Evolutionary conservation across 30 jellyfish, hydroid and myxozoan species (phyloP).

Genomic region (Aurelia coerulea): DNA sequence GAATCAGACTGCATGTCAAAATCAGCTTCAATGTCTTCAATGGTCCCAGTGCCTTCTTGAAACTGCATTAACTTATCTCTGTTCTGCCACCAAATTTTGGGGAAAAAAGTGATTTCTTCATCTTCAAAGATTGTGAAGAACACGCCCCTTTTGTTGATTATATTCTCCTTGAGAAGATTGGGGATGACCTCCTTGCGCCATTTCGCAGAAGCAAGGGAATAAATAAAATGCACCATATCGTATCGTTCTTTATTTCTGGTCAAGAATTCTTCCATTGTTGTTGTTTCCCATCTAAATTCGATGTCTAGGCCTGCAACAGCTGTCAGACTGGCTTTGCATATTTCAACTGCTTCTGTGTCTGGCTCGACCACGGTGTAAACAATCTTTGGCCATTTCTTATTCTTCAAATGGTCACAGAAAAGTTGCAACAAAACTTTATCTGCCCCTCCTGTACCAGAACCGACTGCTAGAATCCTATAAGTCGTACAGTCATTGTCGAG

Average conservation of each 20-base stretch:
- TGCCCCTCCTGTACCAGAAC: conserved; percentile 50
- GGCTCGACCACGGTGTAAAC: conserved; percentile 39
- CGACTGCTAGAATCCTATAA: conserved; percentile 40
- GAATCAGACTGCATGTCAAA: background rate
- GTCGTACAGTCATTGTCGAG: background rate
- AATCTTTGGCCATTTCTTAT: conserved; percentile 4
- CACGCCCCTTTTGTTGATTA: conserved; percentile 24
- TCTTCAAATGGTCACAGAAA: background rate
- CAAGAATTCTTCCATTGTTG: conserved; percentile 7
- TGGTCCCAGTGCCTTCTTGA: conserved; percentile 33
- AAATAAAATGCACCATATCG: conserved; percentile 45
- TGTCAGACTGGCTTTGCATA: conserved; percentile 23
- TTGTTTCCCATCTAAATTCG: conserved; percentile 27
- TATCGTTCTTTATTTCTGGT: conserved; percentile 5
- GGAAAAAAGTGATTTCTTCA: conserved; percentile 19
- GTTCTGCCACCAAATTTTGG: conserved; percentile 25
- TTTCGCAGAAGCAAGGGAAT: conserved; percentile 23
- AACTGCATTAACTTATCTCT: conserved; percentile 18
- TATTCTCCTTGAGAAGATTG: conserved; percentile 2
- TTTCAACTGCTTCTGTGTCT: conserved; percentile 50
- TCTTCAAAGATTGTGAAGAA: conserved; percentile 42
- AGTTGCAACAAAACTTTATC: conserved; percentile 40
- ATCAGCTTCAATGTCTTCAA: background rate
- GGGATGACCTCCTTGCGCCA: conserved; percentile 15
- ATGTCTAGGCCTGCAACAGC: conserved; percentile 17